phyloP scores from a whole-genome alignment of 2,113 vertebrate species.

The Prionailurus viverrinus region DNA sequence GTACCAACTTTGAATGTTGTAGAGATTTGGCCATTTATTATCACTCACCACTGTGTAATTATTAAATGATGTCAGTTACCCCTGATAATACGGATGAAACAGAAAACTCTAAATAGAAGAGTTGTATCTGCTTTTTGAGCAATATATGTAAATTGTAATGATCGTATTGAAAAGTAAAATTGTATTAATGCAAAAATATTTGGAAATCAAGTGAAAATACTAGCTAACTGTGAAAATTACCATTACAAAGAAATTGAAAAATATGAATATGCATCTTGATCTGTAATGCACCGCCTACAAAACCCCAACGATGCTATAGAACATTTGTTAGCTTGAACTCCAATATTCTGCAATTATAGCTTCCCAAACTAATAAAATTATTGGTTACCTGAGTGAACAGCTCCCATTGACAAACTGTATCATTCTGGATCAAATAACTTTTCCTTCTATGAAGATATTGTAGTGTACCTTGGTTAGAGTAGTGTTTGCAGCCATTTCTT shows the following conservation, averaged over 20 bases:
- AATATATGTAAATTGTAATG: neutral
- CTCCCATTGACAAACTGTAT: neutral
- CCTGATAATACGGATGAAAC: neutral
- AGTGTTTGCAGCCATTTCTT: neutral
- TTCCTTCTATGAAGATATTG: slow-evolving; percentile 27
- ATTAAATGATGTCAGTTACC: neutral
- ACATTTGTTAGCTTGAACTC: neutral
- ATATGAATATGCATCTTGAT: neutral
- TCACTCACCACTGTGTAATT: neutral
- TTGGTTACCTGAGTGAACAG: neutral
- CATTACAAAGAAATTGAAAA: neutral
- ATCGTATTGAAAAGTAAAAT: slow-evolving; percentile 36
- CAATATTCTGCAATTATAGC: neutral
- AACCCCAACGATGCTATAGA: neutral
- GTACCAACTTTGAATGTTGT: neutral
- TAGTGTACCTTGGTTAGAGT: neutral
- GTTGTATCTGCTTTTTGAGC: neutral
- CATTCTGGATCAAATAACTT: slow-evolving; percentile 6
- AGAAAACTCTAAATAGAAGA: slow-evolving; percentile 22
- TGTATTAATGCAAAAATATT: neutral
- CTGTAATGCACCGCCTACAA: neutral
- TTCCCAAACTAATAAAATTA: neutral
- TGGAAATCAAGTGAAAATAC: neutral
- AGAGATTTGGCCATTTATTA: slow-evolving; percentile 10
- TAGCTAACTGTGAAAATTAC: slow-evolving; percentile 23